Conservation (phyloP, 2,797 vertebrate species). For the Ctenopoma multispine region DNA sequence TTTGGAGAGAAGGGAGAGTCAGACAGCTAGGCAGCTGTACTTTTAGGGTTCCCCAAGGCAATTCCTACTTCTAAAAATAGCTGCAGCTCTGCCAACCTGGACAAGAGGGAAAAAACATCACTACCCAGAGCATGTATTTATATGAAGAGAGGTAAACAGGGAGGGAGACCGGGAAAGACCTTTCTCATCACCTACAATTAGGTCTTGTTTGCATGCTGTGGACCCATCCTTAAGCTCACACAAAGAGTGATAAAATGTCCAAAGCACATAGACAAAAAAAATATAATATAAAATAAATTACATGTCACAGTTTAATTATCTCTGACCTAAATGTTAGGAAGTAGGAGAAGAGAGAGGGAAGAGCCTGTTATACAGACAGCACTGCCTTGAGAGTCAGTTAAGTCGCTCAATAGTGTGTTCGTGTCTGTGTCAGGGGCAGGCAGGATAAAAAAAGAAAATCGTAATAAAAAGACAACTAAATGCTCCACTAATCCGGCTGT, state of each 20-base stretch:
- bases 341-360: background rate
- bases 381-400: slow-evolving; percentile 20
- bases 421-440: slow-evolving; percentile 33
- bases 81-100: slow-evolving; percentile 47
- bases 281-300: background rate
- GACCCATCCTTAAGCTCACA: background rate
- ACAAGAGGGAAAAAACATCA: slow-evolving; percentile 24
- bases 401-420: slow-evolving; percentile 8
- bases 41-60: slow-evolving; percentile 67
- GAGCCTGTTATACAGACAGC: slow-evolving; percentile 16
- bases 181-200: background rate
- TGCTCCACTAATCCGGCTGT: slow-evolving; percentile 81
- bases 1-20: slow-evolving; percentile 1
- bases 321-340: slow-evolving; percentile 45
- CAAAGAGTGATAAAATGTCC: background rate
- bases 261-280: background rate
- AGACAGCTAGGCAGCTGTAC: slow-evolving; percentile 45
- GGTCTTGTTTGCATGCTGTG: background rate
- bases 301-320: slow-evolving; percentile 23
- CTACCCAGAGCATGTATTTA: slow-evolving; percentile 18
- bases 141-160: slow-evolving; percentile 18
- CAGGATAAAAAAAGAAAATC: slow-evolving; percentile 22
- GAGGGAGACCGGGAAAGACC: background rate
- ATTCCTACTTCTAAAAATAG: slow-evolving; percentile 69
- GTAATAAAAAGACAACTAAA: slow-evolving; percentile 63